Percentiles rank a stretch among this genome's conserved stretches.
These are phyloP conservation scores for Actinia equina DNA, from an alignment of 64 coral and sea anemone species.

Conservation along the genomic window DNA sequence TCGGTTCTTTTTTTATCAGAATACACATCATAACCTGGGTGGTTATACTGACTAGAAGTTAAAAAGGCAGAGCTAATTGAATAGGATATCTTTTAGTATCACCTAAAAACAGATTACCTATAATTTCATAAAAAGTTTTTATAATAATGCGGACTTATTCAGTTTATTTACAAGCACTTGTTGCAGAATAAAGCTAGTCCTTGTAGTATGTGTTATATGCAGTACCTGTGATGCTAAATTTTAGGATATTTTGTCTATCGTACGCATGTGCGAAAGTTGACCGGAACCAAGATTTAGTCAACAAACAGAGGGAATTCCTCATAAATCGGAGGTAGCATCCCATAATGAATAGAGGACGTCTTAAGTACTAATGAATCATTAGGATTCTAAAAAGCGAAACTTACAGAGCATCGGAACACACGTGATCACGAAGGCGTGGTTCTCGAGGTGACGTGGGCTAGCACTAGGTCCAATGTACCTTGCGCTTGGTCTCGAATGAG, in stretches of 20 bases:
- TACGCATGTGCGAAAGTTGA: background rate
- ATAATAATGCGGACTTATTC: too few species aligned
- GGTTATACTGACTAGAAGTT: too few species aligned
- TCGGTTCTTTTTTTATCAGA: too few species aligned
- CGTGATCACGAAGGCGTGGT: conserved; percentile 20
- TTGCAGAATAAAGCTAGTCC: background rate
- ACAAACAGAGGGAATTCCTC: background rate
- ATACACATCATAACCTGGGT: too few species aligned
- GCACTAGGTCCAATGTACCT: background rate
- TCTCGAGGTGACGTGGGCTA: conserved; percentile 16
- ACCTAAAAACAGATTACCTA: too few species aligned
- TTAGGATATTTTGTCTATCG: background rate
- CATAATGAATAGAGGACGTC: background rate
- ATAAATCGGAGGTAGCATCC: background rate
- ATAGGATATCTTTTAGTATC: too few species aligned
- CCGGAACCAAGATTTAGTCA: background rate
- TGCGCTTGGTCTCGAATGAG: background rate
- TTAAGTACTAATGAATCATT: background rate
- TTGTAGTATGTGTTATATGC: background rate
- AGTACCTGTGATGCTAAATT: background rate
- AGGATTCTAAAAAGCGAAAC: background rate
- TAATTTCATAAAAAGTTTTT: too few species aligned
- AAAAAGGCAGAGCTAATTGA: too few species aligned
- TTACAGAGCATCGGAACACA: conserved; percentile 18
- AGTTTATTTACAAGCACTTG: background rate